These are phyloP conservation scores for Chloroclysta siterata DNA, from an alignment of 2,888 invertebrate species.

Conservation along the genomic window DNA sequence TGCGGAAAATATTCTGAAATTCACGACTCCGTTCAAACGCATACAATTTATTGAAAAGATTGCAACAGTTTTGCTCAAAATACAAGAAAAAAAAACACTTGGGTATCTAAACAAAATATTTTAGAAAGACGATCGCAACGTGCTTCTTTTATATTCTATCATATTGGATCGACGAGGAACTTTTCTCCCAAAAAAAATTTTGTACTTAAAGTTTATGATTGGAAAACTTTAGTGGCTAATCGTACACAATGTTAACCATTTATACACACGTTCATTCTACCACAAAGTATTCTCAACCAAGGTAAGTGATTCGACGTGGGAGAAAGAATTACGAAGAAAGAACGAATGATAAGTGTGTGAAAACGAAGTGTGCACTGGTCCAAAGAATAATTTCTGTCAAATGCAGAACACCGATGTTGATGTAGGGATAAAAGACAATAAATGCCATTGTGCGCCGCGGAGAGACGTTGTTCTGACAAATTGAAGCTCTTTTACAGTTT, in stretches of 20 bases:
- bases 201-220: too few species aligned
- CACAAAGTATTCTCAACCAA: background rate
- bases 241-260: too few species aligned
- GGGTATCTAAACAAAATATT: too few species aligned
- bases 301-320: background rate
- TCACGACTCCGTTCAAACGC: background rate
- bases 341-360: background rate
- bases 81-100: background rate
- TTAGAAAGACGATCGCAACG: background rate
- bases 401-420: constrained; percentile 46
- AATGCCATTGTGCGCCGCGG: constrained; percentile 3
- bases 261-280: background rate
- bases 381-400: constrained; percentile 50
- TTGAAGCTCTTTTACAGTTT: constrained; percentile 37
- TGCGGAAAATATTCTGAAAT: constrained; percentile 27
- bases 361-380: constrained; percentile 35
- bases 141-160: background rate
- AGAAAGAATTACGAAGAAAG: background rate
- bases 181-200: background rate
- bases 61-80: background rate
- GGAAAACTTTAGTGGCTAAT: too few species aligned
- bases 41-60: background rate
- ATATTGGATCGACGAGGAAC: background rate
- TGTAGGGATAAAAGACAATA: constrained; percentile 41
- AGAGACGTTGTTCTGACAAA: constrained; percentile 44